Percentiles rank a stretch among this genome's conserved stretches.
These are phyloP conservation scores for Poeciliopsis paucimaculata DNA, from an alignment of 2,797 vertebrate species.

Conservation along the genomic window DNA sequence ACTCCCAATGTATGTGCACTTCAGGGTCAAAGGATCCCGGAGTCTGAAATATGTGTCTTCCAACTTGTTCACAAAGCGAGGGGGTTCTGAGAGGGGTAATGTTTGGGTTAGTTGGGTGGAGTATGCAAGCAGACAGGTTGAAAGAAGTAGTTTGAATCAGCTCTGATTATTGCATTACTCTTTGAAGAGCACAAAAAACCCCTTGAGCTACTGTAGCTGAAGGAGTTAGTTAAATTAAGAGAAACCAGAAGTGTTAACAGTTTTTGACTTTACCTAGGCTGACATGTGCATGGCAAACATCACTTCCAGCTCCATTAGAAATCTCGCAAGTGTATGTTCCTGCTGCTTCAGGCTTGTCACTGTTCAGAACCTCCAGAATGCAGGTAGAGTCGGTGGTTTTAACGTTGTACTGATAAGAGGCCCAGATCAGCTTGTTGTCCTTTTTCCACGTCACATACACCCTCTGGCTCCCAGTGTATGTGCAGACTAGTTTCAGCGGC, in stretches of 20 bases:
- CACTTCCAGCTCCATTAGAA: slow-evolving; percentile 86
- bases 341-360: slow-evolving; percentile 79
- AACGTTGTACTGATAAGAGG: slow-evolving; percentile 86
- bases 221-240: neutral
- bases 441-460: slow-evolving; percentile 89
- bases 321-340: slow-evolving; percentile 89
- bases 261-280: slow-evolving; percentile 59
- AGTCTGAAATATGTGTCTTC: slow-evolving; percentile 82
- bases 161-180: neutral
- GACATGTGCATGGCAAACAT: slow-evolving; percentile 84
- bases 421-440: slow-evolving; percentile 68
- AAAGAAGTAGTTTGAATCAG: neutral
- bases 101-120: slow-evolving; percentile 9
- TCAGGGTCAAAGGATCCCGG: slow-evolving; percentile 86
- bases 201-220: neutral
- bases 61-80: slow-evolving; percentile 87
- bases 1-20: slow-evolving; percentile 86
- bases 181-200: neutral
- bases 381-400: slow-evolving; percentile 84
- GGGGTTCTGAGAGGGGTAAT: slow-evolving; percentile 68
- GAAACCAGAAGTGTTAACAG: slow-evolving; percentile 1
- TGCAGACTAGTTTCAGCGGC: slow-evolving; percentile 87
- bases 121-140: neutral
- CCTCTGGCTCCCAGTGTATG: slow-evolving; percentile 85
- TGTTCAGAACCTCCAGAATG: slow-evolving; percentile 71